These are phyloP conservation scores for Cylloceria caligata DNA, from an alignment of 2,888 invertebrate species.

Conservation along the genomic window DNA sequence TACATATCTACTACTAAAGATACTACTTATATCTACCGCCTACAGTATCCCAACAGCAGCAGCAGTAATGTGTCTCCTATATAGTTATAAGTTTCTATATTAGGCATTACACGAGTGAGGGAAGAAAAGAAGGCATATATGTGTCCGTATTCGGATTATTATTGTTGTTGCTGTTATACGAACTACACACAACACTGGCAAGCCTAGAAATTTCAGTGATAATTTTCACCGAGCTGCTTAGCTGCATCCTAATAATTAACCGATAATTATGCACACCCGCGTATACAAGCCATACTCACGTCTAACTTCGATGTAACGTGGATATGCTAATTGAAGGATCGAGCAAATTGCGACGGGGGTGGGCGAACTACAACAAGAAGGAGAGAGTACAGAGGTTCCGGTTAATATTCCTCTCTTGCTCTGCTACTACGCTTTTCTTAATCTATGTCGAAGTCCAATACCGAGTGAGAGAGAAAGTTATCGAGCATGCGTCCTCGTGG, in stretches of 20 bases:
- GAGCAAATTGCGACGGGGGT: constrained; percentile 50
- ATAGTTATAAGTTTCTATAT: constrained; percentile 4
- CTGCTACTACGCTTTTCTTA: not conserved
- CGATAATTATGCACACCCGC: constrained; percentile 82
- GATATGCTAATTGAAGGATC: constrained; percentile 82
- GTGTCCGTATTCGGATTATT: constrained; percentile 1
- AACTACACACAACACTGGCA: constrained; percentile 54
- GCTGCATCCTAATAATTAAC: constrained; percentile 82
- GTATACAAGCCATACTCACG: constrained; percentile 66
- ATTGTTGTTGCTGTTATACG: not conserved
- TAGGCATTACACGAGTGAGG: constrained; percentile 27
- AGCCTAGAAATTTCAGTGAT: constrained; percentile 77
- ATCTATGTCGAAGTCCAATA: too few relatives aligned
- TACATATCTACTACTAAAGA: not conserved
- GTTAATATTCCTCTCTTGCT: constrained; percentile 11
- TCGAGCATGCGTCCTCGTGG: too few relatives aligned
- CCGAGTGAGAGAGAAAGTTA: too few relatives aligned
- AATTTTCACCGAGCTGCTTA: constrained; percentile 82
- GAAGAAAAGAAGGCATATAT: constrained; percentile 35
- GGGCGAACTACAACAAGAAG: constrained; percentile 16
- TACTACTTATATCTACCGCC: not conserved
- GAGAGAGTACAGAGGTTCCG: constrained; percentile 38
- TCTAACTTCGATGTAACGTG: constrained; percentile 77
- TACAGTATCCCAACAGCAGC: not conserved
- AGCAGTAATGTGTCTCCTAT: not conserved